phyloP scores from a whole-genome alignment of 2,888 invertebrate species.

The Heliconius erato region DNA sequence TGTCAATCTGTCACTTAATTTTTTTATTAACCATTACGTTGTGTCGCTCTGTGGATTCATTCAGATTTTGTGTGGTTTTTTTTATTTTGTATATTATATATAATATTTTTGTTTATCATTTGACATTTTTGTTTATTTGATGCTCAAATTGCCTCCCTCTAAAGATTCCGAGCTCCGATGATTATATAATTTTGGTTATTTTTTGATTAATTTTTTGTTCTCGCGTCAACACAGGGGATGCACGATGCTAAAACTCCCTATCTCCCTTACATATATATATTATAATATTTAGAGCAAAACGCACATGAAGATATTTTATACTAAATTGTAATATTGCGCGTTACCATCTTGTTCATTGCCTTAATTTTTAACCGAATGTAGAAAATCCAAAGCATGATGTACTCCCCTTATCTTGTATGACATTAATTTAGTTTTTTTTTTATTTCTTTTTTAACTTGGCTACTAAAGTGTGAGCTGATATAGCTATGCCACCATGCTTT shows the following conservation, averaged over 20 bases:
- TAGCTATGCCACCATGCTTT: slow-evolving; percentile 76
- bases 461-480: slow-evolving; percentile 61
- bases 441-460: slow-evolving; percentile 61
- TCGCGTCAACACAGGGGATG: slow-evolving; percentile 85
- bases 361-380: slow-evolving; percentile 55
- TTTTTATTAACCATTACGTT: slow-evolving; percentile 76
- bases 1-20: slow-evolving; percentile 67
- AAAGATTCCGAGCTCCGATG: slow-evolving; percentile 78
- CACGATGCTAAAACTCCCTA: slow-evolving; percentile 83
- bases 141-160: slow-evolving; percentile 83
- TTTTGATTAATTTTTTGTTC: slow-evolving; percentile 68
- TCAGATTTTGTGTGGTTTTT: slow-evolving; percentile 68
- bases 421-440: slow-evolving; percentile 58
- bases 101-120: slow-evolving; percentile 48
- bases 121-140: slow-evolving; percentile 59
- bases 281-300: slow-evolving; percentile 52
- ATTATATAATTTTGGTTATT: slow-evolving; percentile 56
- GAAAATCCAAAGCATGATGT: slow-evolving; percentile 75
- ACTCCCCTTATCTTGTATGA: slow-evolving; percentile 62
- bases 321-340: slow-evolving; percentile 42
- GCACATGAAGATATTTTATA: slow-evolving; percentile 55
- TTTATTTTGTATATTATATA: slow-evolving; percentile 52
- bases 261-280: slow-evolving; percentile 66
- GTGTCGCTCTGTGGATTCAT: slow-evolving; percentile 63
- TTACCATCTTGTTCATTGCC: slow-evolving; percentile 45